Evolutionary conservation across 2,797 vertebrate species (phyloP).

Genomic region (Sebastolobus altivelis): DNA sequence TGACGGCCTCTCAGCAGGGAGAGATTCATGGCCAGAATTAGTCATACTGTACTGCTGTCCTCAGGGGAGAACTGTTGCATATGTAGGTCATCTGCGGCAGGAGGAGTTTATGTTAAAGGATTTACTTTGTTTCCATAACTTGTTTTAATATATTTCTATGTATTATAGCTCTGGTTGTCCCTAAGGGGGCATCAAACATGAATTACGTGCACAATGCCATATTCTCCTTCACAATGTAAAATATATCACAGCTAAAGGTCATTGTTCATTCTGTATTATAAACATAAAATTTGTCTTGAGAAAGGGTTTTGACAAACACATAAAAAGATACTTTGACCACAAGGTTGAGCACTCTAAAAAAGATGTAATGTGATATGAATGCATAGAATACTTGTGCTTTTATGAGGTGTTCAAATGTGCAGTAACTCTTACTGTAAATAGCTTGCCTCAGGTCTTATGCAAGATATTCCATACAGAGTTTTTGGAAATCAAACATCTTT

Average conservation of each 20-base stretch:
- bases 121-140: slow-evolving; percentile 23
- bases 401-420: slow-evolving; percentile 29
- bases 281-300: neutral
- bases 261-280: slow-evolving; percentile 14
- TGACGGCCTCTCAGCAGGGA: slow-evolving; percentile 68
- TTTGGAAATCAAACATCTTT: slow-evolving; percentile 11
- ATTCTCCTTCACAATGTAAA: slow-evolving; percentile 9
- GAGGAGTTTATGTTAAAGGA: slow-evolving; percentile 22
- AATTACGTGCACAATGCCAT: neutral
- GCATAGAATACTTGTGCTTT: slow-evolving; percentile 12
- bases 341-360: neutral
- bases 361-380: slow-evolving; percentile 15
- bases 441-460: slow-evolving; percentile 20
- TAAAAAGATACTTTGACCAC: slow-evolving; percentile 2
- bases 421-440: slow-evolving; percentile 6
- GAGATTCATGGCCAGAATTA: slow-evolving; percentile 65
- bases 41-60: slow-evolving; percentile 61
- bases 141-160: neutral
- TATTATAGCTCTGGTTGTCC: slow-evolving; percentile 5
- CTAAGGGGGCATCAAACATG: neutral
- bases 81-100: slow-evolving; percentile 47
- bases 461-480: slow-evolving; percentile 7
- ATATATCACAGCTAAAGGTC: neutral
- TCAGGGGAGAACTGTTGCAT: slow-evolving; percentile 43
- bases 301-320: slow-evolving; percentile 4